Percentiles rank a stretch among this genome's conserved stretches.
Evolutionary conservation across 2,888 invertebrate species (phyloP).

Genomic region (Colletes collaris): DNA sequence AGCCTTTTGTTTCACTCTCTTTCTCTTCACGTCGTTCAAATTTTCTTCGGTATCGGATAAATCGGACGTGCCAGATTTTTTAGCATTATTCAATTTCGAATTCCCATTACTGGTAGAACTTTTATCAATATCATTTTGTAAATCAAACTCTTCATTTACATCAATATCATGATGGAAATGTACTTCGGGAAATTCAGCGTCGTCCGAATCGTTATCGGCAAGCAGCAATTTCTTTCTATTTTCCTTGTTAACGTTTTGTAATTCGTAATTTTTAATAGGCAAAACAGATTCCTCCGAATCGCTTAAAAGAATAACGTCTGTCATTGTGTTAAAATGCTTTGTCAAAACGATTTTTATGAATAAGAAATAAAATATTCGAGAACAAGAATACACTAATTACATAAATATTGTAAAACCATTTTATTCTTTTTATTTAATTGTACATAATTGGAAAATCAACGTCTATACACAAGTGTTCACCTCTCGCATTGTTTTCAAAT

Average conservation of each 20-base stretch:
- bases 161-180: constrained; percentile 38
- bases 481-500: too few relatives aligned
- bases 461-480: too few relatives aligned
- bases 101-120: neutral
- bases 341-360: neutral
- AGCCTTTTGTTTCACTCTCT: constrained; percentile 13
- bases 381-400: too few relatives aligned
- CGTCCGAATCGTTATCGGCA: constrained; percentile 1
- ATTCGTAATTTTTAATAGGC: neutral
- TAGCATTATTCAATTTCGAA: neutral
- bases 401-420: too few relatives aligned
- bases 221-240: neutral
- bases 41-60: constrained; percentile 15
- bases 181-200: constrained; percentile 64
- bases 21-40: neutral
- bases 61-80: constrained; percentile 2
- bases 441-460: too few relatives aligned
- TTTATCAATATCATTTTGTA: neutral
- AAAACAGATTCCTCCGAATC: constrained; percentile 61
- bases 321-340: constrained; percentile 40
- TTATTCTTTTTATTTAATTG: too few relatives aligned
- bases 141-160: neutral
- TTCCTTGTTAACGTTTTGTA: neutral
- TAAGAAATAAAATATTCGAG: neutral
- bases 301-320: constrained; percentile 55